Evolutionary conservation across 1,140 invertebrate genomes (phyloP).

Genomic region (Eurosta solidaginis): DNA sequence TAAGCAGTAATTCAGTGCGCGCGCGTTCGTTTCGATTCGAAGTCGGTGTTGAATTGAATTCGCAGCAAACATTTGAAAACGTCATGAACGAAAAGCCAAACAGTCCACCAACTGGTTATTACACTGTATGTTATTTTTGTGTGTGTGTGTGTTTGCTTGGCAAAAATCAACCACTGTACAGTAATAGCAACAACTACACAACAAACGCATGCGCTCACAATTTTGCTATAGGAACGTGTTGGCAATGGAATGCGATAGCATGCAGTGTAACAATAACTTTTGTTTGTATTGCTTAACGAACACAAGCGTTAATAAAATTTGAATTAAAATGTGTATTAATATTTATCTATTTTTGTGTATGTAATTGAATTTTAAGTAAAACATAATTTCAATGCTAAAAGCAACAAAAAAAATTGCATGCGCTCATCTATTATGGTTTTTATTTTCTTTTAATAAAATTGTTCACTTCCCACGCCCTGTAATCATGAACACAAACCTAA

Average conservation of each 20-base stretch:
- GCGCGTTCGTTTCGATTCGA: constrained; percentile 1
- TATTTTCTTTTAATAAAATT: not conserved
- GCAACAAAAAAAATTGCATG: not conserved
- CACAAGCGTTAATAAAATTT: too few relatives aligned
- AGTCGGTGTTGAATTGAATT: constrained; percentile 25
- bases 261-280: not conserved
- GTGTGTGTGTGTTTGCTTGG: not conserved
- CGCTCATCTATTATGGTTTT: too few relatives aligned
- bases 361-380: not conserved
- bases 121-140: not conserved
- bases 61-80: constrained; percentile 12
- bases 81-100: constrained; percentile 15
- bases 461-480: not conserved
- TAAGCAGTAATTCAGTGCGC: not conserved
- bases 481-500: not conserved
- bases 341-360: not conserved
- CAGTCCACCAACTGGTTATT: not conserved
- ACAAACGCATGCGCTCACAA: constrained; percentile 13
- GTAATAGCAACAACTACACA: constrained; percentile 15
- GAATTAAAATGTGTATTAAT: not conserved
- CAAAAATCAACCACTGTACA: constrained; percentile 22
- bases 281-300: too few relatives aligned
- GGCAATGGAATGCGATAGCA: not conserved
- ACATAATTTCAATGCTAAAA: not conserved
- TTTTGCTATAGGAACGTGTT: not conserved